Base-by-base conservation (phyloP, 2,888 invertebrate genomes). In the Pegoplata infirma region DNA sequence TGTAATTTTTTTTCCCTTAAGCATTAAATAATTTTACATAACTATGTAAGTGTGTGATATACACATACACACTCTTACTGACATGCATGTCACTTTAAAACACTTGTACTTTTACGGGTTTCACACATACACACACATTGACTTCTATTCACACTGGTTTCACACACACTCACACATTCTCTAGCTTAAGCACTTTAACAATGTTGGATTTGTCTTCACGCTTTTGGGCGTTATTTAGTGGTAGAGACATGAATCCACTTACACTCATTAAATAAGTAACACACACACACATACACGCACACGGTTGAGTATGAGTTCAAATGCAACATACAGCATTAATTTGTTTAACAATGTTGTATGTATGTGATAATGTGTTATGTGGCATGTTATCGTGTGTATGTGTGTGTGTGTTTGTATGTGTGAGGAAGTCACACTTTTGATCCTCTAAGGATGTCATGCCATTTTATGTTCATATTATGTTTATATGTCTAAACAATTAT, bases 401-500 rank as follows among this genome's bases (percentile, higher is more conserved):
- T 7, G 23, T 19, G 40, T 59, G 7, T 14, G 36, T n/a, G 14
- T 17, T 16, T n/a, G 47, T 56, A 28, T 64, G 25, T 40, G n/a
- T n/a, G n/a, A n/a, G 28, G 16, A 21, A 28, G 17, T 63, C 55
- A 55, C 44, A 67, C 28, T 25, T 59, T 61, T 76, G 76, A 76
- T 69, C 71, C 81, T 80, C 78, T 63, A 71, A 74, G 80, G 80
- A 80, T 80, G 73, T 61, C 66, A 68, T 75, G 81, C 72, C 76
- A 80, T 47, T 79, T 79, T 61, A 36, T 77, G 79, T 73, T 80
- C 79, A 64, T 76, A 81, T 81, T 80, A 81, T 79, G 78, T 76
- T 81, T 72, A 80, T 69, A 75, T 81, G 81, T 81, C 81, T 80
- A 79, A 80, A 77, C 80, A 81, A 81, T 81, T 81, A 81, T 79